Evolutionary conservation across 2,113 vertebrate species (phyloP).

Genomic region (Thalassarche chlororhynchos): DNA sequence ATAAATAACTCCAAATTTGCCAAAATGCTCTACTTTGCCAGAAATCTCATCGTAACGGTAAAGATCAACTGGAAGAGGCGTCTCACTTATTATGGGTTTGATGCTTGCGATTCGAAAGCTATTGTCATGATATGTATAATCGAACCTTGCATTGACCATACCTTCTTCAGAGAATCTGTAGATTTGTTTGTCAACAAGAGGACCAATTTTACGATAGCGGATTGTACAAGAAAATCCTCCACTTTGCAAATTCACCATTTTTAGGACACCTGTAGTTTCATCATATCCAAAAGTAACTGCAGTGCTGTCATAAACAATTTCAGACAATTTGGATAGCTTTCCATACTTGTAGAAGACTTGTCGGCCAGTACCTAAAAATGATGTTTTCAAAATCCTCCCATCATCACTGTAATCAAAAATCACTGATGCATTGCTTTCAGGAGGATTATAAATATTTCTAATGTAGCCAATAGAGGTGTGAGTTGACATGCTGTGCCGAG

Average conservation of each 20-base stretch:
- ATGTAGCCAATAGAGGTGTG: slow-evolving; percentile 97
- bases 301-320: slow-evolving; percentile 95
- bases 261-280: slow-evolving; percentile 93
- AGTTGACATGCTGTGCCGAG: slow-evolving; percentile 96
- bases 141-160: slow-evolving; percentile 98
- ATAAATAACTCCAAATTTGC: slow-evolving; percentile 98
- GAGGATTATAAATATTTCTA: slow-evolving; percentile 95
- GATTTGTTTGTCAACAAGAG: slow-evolving; percentile 96
- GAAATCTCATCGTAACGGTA: slow-evolving; percentile 98
- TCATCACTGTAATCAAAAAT: slow-evolving; percentile 97
- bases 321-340: slow-evolving; percentile 93
- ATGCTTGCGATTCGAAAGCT: slow-evolving; percentile 98
- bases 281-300: slow-evolving; percentile 96
- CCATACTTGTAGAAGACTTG: slow-evolving; percentile 98
- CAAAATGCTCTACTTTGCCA: slow-evolving; percentile 98
- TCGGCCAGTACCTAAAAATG: slow-evolving; percentile 91
- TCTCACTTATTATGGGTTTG: slow-evolving; percentile 98
- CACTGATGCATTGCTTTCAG: slow-evolving; percentile 95
- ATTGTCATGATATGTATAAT: slow-evolving; percentile 98
- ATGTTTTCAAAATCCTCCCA: slow-evolving; percentile 88
- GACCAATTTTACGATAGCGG: slow-evolving; percentile 95
- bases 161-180: slow-evolving; percentile 98
- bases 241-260: slow-evolving; percentile 97
- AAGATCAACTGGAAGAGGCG: slow-evolving; percentile 94
- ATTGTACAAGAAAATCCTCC: slow-evolving; percentile 98